Evolutionary conservation across 2,888 invertebrate species (phyloP), one percentile per base, ranked within the genome.

Genomic region (Stegophylla sp.): DNA sequence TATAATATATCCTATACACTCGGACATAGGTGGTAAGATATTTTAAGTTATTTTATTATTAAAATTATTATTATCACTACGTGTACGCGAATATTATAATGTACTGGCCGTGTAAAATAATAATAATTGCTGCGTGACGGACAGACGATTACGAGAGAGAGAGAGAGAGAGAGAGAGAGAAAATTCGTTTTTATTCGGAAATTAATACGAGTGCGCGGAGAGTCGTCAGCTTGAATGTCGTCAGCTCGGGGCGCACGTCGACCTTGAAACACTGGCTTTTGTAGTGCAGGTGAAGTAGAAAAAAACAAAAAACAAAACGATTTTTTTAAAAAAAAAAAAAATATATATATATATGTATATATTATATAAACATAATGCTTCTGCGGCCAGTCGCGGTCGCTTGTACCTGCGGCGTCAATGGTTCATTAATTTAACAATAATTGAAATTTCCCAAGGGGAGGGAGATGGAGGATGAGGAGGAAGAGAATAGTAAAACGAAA

Each of bases 211-310:
- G 41, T 66, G n/a, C 34, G 34, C n/a, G n/a, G n/a, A n/a, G 43
- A 43, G 41, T 17, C 12, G 53, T 45, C n/a, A n/a, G n/a, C n/a
- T n/a, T 26, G 10, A 12, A 3, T 12, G 34, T 28, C 17, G 12
- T 10, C 4, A 51, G 53, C 75, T 43, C 43, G 26, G 7, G 43
- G 66, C 75, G 75, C 17, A 0, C 45, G 41, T 15, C 34, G 66
- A 41, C 75, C 75, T 53, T 66, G 75, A n/a, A 26, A 23, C 13
- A 23, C 13, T n/a, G 74, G 41, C 75, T 43, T 64, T 74, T n/a
- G n/a, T 75, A 34, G 63, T 63, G 63, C 74, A 48, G 63, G 51
- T 34, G 63, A n/a, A 63, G 56, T 10, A n/a, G n/a, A n/a, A 15
- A 41, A 63, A n/a, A 63, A 34, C 4, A 23, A 7, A 1, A 2